Base-by-base conservation (phyloP, 2,113 vertebrate species). In the Forbesichthys agassizii region DNA sequence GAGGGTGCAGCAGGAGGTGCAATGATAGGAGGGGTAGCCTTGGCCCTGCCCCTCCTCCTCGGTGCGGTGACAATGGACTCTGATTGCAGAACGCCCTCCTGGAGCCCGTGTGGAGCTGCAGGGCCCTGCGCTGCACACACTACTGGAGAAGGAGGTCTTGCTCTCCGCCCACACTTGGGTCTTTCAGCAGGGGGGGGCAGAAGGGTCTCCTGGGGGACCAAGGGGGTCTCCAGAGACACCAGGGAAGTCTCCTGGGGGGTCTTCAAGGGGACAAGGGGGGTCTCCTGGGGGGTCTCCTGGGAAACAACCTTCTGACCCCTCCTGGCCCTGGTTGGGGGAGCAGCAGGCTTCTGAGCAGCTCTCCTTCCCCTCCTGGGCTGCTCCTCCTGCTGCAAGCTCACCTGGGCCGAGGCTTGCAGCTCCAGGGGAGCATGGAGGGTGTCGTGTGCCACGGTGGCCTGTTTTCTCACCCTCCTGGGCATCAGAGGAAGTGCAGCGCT, bases 341-440 rank as follows among this genome's bases (percentile, higher is more conserved):
- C 64, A 9, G 77, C 9, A 11, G 58, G 9, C n/a, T 74, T 68
- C 18, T 33, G 0, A 66, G 73, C 84, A 0, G 6, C 2, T 64
- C 78, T 81, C 60, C 77, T 86, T 8, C 86, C 86, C 69, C 87
- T 81, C 66, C 11, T 84, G 11, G 69, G 33, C 66, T 69, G 73
- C 16, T 65, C 52, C 2, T 81, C 49, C 33, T 56, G 14, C 6
- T 75, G 54, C 59, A 13, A 51, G 16, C 20, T 64, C 66, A 33
- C 66, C 68, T 27, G 18, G 42, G 27, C 59, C n/a, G 54, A 56
- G 48, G 48, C 47, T 33, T 4, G 62, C 62, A 27, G 27, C 27
- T 27, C 27, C 27, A 2, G 27, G 27, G 27, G 27, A 3, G 27
- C 27, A 2, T 27, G 27, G 33, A 14, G 42, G 48, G 49, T 14